Conservation (phyloP, 2,888 invertebrate species). For the Limnephilus rhombicus region DNA sequence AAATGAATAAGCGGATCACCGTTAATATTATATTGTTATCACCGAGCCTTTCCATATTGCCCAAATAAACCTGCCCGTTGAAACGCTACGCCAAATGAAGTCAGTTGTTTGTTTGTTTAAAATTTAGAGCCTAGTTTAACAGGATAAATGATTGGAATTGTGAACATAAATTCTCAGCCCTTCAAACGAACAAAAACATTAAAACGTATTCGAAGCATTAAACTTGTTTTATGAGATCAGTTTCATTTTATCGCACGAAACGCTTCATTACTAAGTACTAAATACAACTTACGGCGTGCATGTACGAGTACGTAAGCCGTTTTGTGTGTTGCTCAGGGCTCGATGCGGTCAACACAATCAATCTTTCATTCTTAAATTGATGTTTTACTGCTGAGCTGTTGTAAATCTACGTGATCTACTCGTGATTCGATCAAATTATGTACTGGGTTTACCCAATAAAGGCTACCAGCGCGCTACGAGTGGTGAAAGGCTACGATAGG, state of each 20-base stretch:
- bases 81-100: neutral
- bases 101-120: neutral
- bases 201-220: neutral
- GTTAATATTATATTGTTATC: neutral
- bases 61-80: neutral
- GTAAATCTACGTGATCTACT: neutral
- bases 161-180: neutral
- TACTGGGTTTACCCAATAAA: neutral
- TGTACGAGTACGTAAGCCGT: neutral
- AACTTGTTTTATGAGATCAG: neutral
- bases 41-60: neutral
- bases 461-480: neutral
- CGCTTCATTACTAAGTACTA: slow-evolving; percentile 1
- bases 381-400: neutral
- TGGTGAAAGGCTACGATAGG: neutral
- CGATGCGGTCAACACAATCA: neutral
- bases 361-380: neutral
- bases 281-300: neutral
- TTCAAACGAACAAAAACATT: neutral
- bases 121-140: neutral
- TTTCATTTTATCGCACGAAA: neutral
- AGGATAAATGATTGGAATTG: neutral
- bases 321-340: neutral
- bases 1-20: neutral
- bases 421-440: neutral